Conservation (phyloP, 1,140 invertebrate species). For the Sycophaga agraensis region DNA sequence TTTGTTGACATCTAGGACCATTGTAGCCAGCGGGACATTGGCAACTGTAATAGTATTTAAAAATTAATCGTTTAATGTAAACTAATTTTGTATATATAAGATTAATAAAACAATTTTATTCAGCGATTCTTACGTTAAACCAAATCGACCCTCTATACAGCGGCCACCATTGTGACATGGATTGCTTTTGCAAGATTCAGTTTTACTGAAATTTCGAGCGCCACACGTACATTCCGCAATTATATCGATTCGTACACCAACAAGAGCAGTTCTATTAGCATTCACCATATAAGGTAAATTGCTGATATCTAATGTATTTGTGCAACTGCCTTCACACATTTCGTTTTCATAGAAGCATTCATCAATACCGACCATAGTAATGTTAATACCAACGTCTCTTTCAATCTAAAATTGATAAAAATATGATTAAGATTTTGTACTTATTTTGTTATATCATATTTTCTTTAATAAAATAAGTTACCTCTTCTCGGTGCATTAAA, state of each 20-base stretch:
- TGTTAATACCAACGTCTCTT: constrained; percentile 88
- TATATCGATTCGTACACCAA: constrained; percentile 87
- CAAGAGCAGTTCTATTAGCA: constrained; percentile 92
- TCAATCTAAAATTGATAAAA: constrained; percentile 70
- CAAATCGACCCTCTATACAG: constrained; percentile 86
- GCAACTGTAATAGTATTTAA: constrained; percentile 61
- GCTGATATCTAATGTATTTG: constrained; percentile 87
- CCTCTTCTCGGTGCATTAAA: constrained; percentile 87
- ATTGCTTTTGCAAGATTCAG: constrained; percentile 84
- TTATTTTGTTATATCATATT: no score
- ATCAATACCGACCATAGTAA: constrained; percentile 97
- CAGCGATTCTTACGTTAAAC: constrained; percentile 65
- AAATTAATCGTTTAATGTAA: not conserved
- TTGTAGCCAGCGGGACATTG: constrained; percentile 88
- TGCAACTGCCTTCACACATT: constrained; percentile 94
- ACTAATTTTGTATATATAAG: not conserved
- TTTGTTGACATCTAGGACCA: constrained; percentile 94
- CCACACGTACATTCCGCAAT: constrained; percentile 89
- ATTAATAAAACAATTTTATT: not conserved
- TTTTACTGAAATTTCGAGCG: constrained; percentile 85
- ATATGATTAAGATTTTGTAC: not conserved
- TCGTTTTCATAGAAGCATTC: constrained; percentile 95
- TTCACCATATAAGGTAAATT: constrained; percentile 92
- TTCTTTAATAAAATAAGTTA: constrained; percentile 39
- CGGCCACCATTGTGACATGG: constrained; percentile 94